Evolutionary conservation across 2,797 vertebrate genomes (phyloP).

Genomic region (Sebastes cheni): DNA sequence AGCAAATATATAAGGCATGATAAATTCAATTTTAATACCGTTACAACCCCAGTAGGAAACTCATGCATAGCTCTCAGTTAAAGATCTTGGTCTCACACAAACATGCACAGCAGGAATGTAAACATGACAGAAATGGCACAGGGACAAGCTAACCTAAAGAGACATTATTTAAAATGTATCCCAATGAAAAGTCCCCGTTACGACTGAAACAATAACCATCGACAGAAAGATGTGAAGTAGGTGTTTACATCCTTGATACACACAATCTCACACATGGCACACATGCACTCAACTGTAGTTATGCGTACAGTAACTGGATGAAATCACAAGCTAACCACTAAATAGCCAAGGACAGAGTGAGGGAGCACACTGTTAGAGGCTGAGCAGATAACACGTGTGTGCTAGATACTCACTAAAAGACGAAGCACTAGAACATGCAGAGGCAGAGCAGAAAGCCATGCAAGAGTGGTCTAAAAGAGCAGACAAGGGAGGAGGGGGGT

Average conservation of each 20-base stretch:
- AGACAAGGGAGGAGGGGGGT: slow-evolving; percentile 30
- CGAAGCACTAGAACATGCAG: slow-evolving; percentile 60
- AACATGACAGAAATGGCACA: slow-evolving; percentile 77
- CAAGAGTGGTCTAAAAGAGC: slow-evolving; percentile 54
- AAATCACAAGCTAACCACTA: slow-evolving; percentile 15
- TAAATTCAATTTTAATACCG: background rate
- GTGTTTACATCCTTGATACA: slow-evolving; percentile 23
- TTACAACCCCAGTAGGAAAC: slow-evolving; percentile 5
- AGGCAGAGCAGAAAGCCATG: slow-evolving; percentile 58
- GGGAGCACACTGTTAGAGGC: slow-evolving; percentile 5
- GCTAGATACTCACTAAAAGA: slow-evolving; percentile 41
- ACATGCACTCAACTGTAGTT: slow-evolving; percentile 30
- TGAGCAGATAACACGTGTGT: slow-evolving; percentile 13
- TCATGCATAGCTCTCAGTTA: slow-evolving; percentile 30
- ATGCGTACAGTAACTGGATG: background rate
- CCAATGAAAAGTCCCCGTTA: background rate
- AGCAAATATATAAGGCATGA: background rate
- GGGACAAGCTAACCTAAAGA: slow-evolving; percentile 81
- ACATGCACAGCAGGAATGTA: slow-evolving; percentile 44
- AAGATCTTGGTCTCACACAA: background rate
- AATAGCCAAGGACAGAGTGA: slow-evolving; percentile 7
- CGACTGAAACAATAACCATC: background rate
- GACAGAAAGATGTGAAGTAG: background rate
- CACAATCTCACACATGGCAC: slow-evolving; percentile 1
- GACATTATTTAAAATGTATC: background rate